Base-by-base conservation (phyloP, 2,888 invertebrate species). In the Tipula helvola region DNA sequence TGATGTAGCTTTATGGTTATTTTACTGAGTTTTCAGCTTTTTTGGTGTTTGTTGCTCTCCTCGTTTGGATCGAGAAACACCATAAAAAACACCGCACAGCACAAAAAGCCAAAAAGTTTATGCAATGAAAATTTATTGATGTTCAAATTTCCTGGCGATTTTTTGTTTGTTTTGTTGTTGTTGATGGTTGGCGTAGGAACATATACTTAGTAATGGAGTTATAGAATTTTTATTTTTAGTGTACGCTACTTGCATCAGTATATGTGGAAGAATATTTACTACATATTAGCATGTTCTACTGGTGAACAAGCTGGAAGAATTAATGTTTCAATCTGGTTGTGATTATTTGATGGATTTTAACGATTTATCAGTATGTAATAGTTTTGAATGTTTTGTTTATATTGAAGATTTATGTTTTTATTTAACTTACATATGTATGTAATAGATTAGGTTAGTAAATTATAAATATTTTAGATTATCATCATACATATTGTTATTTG, bases 1-100 rank as follows among this genome's bases (percentile, higher is more conserved):
- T 71, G 71, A 71, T 71, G 71, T 71, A 71, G 71, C 71, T 71
- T 71, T 71, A 71, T 71, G 71, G 71, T 71, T 71, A 71, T 71
- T 71, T 71, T 71, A 71, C 71, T 52, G 71, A 28, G 7, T 71
- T 71, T 71, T 28, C 71, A 57, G 71, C 28, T 71, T 71, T 71
- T 71, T 52, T 71, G 28, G 71, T 18, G 18, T 71, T 18, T 71
- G 71, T 71, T 71, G 71, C 28, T 71, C 71, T 28, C 13, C 71
- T 28, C 28, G 71, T 28, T 71, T 71, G 28, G 71, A 71, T 71
- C 28, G 71, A 71, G 71, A 10, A 71, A 28, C 28, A 28, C 71
- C 28, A 28, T 28, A 28, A 28, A 28, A 28, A 28, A 71, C 71
- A 71, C 8, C 8, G 28, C 71, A 28, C 10, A 71, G 10, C 18